Conservation (phyloP, 2,888 invertebrate species). For the Andrena trimmerana region DNA sequence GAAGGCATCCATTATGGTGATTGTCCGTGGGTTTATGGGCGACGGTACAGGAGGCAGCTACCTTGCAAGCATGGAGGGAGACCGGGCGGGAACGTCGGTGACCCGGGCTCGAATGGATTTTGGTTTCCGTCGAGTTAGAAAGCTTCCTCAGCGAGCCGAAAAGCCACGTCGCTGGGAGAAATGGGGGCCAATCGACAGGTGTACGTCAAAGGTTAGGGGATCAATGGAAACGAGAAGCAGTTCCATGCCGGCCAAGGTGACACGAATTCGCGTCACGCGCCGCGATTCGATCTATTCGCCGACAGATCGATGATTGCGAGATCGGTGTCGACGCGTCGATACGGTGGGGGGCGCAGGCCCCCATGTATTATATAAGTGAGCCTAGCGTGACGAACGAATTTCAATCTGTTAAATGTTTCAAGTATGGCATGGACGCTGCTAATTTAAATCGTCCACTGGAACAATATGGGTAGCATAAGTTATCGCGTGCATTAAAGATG, state of each 20-base stretch:
- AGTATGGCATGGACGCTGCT: too few relatives aligned
- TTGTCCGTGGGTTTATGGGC: constrained; percentile 77
- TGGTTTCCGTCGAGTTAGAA: constrained; percentile 57
- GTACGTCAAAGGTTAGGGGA: constrained; percentile 32
- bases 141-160: constrained; percentile 26
- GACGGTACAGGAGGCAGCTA: too few relatives aligned
- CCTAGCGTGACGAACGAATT: too few relatives aligned
- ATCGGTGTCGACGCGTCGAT: neutral
- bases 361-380: constrained; percentile 22
- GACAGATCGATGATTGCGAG: neutral
- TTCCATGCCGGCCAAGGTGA: neutral
- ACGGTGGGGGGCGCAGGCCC: neutral
- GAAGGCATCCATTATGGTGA: constrained; percentile 81
- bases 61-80: too few relatives aligned
- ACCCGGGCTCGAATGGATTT: constrained; percentile 44
- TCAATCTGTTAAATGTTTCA: too few relatives aligned
- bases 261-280: constrained; percentile 27
- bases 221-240: constrained; percentile 8
- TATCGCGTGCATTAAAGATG: too few relatives aligned
- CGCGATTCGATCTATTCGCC: constrained; percentile 29
- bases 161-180: constrained; percentile 14
- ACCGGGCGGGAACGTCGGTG: too few relatives aligned
- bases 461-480: too few relatives aligned
- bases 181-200: constrained; percentile 25
- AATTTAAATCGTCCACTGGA: too few relatives aligned